Conservation (phyloP, 2,888 invertebrate genomes). For the Dynastes tityus region DNA sequence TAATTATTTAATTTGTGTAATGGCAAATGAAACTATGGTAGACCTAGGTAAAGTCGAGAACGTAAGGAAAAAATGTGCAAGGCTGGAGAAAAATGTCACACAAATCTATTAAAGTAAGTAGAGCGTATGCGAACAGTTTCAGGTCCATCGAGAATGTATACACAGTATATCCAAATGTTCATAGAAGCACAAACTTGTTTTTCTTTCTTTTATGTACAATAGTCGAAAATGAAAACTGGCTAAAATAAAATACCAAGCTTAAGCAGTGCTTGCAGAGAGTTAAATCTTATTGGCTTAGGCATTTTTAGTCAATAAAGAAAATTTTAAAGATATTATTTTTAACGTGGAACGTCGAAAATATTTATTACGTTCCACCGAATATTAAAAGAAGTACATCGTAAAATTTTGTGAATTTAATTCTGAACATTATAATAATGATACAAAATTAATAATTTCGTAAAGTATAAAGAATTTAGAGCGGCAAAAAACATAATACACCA, state of each 20-base stretch:
- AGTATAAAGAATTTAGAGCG: too few species aligned
- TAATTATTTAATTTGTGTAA: constrained; percentile 25
- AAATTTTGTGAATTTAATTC: too few species aligned
- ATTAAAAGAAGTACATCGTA: too few species aligned
- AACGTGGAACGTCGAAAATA: too few species aligned
- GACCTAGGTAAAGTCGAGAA: constrained; percentile 68
- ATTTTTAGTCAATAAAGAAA: background rate
- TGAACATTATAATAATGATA: too few species aligned
- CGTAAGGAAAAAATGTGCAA: constrained; percentile 63
- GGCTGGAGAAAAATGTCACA: constrained; percentile 55
- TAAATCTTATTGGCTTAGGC: background rate
- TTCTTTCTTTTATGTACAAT: constrained; percentile 1
- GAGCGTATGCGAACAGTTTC: constrained; percentile 45
- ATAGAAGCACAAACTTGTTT: constrained; percentile 46
- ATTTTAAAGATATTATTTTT: background rate
- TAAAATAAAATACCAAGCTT: constrained; percentile 25
- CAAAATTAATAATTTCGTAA: too few species aligned
- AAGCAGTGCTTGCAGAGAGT: constrained; percentile 25
- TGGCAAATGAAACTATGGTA: constrained; percentile 41
- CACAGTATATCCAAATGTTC: background rate
- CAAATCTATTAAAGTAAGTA: constrained; percentile 46
- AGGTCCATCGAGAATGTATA: background rate
- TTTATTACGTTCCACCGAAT: too few species aligned
- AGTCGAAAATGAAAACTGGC: background rate
- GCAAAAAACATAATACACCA: too few species aligned